Conservation (phyloP, 1,140 invertebrate genomes). For the Sitophilus oryzae region DNA sequence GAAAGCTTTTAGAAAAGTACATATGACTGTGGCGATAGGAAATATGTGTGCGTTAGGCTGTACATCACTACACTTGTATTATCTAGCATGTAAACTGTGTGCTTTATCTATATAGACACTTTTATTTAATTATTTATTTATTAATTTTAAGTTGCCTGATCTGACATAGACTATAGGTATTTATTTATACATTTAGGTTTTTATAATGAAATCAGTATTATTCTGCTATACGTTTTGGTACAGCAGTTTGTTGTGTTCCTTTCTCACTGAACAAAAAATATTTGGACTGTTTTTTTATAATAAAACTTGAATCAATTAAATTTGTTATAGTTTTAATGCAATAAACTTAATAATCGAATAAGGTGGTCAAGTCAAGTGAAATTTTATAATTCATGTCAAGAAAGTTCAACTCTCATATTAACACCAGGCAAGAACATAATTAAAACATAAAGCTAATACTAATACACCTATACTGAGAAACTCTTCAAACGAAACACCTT, state of each 20-base stretch:
- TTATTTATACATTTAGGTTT: neutral
- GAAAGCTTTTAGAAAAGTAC: constrained; percentile 59
- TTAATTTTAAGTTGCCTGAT: constrained; percentile 15
- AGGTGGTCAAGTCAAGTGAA: too few relatives aligned
- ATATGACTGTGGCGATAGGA: constrained; percentile 63
- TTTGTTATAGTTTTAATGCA: too few relatives aligned
- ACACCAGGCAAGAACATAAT: too few relatives aligned
- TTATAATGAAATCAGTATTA: neutral
- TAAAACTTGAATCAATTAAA: too few relatives aligned
- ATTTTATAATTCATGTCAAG: too few relatives aligned
- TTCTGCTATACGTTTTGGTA: neutral
- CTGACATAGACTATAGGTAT: constrained; percentile 21
- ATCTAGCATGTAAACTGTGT: constrained; percentile 54
- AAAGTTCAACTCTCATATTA: too few relatives aligned
- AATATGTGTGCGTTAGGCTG: constrained; percentile 67
- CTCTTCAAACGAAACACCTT: too few relatives aligned
- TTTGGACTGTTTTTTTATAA: neutral
- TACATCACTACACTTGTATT: constrained; percentile 63
- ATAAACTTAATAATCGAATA: too few relatives aligned
- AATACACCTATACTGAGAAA: too few relatives aligned
- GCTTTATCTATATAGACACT: constrained; percentile 12
- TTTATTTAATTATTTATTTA: constrained; percentile 24
- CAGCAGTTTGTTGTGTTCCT: neutral
- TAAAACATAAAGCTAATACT: too few relatives aligned
- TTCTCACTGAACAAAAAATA: neutral